Percentiles rank a stretch among this genome's conserved stretches.
These are phyloP conservation scores for Pelmatolapia mariae DNA, from an alignment of 2,113 vertebrate species.

Conservation along the genomic window DNA sequence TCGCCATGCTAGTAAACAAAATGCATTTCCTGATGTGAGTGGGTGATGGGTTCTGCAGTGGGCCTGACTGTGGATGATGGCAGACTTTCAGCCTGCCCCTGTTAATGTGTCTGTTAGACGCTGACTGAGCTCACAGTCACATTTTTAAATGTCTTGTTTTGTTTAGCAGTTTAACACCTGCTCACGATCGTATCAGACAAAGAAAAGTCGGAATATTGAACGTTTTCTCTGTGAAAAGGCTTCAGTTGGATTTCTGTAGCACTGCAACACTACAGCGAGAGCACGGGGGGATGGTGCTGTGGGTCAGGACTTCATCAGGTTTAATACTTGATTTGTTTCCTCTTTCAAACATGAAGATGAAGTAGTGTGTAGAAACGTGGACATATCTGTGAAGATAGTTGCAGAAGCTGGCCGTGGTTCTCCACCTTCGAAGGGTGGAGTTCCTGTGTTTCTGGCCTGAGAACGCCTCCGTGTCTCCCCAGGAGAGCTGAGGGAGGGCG, in stretches of 20 bases:
- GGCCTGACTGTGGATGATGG: not conserved
- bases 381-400: accelerated
- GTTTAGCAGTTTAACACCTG: not conserved
- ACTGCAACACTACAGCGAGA: not conserved
- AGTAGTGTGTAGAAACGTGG: not conserved
- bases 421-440: not conserved
- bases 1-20: not conserved
- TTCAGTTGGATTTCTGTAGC: not conserved
- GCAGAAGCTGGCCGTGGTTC: not conserved
- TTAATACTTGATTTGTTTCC: not conserved
- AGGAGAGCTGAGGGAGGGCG: not conserved
- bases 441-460: not conserved
- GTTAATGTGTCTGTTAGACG: not conserved
- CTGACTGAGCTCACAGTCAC: not conserved
- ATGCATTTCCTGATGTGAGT: not conserved
- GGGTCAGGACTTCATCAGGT: not conserved
- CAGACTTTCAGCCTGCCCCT: not conserved
- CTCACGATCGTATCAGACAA: not conserved
- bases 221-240: not conserved
- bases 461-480: not conserved
- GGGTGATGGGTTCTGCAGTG: not conserved
- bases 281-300: not conserved
- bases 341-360: not conserved
- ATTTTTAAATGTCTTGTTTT: not conserved
- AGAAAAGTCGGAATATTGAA: not conserved